These are phyloP conservation scores for Gymnarchus niloticus DNA, from an alignment of 2,113 vertebrate genomes.

Conservation along the genomic window DNA sequence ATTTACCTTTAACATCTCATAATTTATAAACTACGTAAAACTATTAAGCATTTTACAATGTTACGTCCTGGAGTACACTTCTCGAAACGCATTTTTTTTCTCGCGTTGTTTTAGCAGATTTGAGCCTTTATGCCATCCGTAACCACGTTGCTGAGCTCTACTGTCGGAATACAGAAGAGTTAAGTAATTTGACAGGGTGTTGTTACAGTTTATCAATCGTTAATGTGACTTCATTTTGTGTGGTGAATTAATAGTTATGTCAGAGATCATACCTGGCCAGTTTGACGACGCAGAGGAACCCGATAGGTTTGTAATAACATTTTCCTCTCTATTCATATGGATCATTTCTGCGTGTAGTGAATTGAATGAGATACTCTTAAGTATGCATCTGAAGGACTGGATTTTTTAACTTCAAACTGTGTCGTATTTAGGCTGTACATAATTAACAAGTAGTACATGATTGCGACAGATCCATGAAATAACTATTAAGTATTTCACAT, in stretches of 20 bases:
- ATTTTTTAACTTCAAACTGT: too few relatives aligned
- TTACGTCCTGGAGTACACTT: neutral
- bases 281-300: slow-evolving; percentile 48
- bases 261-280: slow-evolving; percentile 40
- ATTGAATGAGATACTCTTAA: neutral
- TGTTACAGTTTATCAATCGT: neutral
- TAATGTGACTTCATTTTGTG: neutral
- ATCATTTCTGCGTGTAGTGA: neutral
- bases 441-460: neutral
- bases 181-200: neutral
- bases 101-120: neutral
- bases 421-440: too few relatives aligned
- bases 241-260: slow-evolving; percentile 25
- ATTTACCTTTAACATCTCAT: too few relatives aligned
- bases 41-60: neutral
- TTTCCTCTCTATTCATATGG: neutral
- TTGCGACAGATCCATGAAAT: neutral
- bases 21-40: neutral
- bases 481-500: neutral
- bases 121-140: slow-evolving; percentile 27
- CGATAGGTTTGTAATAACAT: slow-evolving; percentile 28
- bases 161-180: neutral
- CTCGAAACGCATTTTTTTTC: neutral
- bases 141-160: slow-evolving; percentile 24
- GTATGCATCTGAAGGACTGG: neutral